phyloP scores from a whole-genome alignment of 23 tunicate species.

The Ciona savignyi region DNA sequence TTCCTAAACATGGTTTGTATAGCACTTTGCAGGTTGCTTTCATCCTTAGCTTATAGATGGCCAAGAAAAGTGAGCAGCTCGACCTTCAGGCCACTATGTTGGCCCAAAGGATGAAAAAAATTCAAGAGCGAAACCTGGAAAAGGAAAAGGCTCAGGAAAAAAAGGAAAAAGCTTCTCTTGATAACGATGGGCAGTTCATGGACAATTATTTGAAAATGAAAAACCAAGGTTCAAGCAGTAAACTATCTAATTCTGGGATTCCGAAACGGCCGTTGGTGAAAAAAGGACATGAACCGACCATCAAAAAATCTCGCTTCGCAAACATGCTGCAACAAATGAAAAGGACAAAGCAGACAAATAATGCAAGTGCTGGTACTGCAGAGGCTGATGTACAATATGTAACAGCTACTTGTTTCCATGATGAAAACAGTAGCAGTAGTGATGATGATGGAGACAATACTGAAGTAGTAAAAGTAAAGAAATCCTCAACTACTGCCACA shows the following conservation, averaged over 20 bases:
- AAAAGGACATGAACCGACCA: conserved; percentile 9
- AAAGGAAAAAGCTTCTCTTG: neutral
- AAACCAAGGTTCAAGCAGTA: neutral
- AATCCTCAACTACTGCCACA: neutral
- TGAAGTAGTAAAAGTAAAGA: neutral
- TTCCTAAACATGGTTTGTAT: neutral
- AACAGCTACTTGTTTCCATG: conserved; percentile 55
- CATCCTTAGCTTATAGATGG: neutral
- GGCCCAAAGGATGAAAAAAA: conserved; percentile 53
- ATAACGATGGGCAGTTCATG: conserved; percentile 77
- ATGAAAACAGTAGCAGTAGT: conserved; percentile 46
- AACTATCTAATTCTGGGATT: neutral
- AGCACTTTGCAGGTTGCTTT: neutral
- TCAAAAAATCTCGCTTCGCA: conserved; percentile 60
- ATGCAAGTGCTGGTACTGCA: neutral
- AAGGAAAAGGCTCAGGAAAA: conserved; percentile 1
- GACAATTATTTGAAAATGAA: conserved; percentile 61
- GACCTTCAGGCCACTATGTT: conserved; percentile 28
- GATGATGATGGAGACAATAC: conserved; percentile 23
- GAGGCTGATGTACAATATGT: conserved; percentile 8
- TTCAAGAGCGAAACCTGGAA: conserved; percentile 8
- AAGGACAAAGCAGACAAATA: conserved; percentile 13
- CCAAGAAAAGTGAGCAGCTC: conserved; percentile 27
- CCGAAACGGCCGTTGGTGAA: neutral
- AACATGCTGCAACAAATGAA: conserved; percentile 89